Evolutionary conservation across 2,888 invertebrate genomes (phyloP), one percentile per base, ranked within the genome.

Genomic region (Nomada goodeniana): DNA sequence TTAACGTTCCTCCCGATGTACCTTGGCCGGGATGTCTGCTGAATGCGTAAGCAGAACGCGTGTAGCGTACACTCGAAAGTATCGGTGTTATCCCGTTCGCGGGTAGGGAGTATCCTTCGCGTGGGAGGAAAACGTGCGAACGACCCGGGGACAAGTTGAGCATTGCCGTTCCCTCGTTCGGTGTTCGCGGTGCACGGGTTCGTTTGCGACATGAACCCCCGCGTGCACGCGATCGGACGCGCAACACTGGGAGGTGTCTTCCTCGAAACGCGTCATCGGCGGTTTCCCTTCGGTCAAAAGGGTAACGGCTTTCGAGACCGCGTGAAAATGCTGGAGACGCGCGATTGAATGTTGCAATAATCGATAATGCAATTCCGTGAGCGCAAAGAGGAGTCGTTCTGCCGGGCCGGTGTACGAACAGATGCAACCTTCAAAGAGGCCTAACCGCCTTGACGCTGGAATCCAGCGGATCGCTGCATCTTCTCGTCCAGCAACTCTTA

Each of bases 1-100:
- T 89, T 86, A 88, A 88, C 85, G 85, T 86, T 78, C 80, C 78
- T 80, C 80, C 73, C 80, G 83, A 77, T 61, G 79, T 73, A 61
- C 79, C 83, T 73, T 68, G 79, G 69, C 61, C 81, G 61, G 69
- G 81, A 78, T 77, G 74, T 44, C 71, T 67, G 61, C 57, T 63
- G 65, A 83, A 76, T n/a, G 84, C 76, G 80, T 76, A 73, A 71
- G 76, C 70, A 61, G 63, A 80, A 80, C 74, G 80, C 77, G 77
- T 73, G 76, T 71, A 80, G 83, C 83, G 83, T 67, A 68, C 80
- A 55, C 70, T 65, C 72, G 69, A 50, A 63, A 64, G 63, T 36
- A 60, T 57, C 36, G 57, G 70, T 44, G 60, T 76, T 76, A 73
- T 53, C 61, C 26, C 23, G 65, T 53, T 59, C 10, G 52, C 10